Evolutionary conservation across 2,888 invertebrate species (phyloP).

Genomic region (Norana najaformis): DNA sequence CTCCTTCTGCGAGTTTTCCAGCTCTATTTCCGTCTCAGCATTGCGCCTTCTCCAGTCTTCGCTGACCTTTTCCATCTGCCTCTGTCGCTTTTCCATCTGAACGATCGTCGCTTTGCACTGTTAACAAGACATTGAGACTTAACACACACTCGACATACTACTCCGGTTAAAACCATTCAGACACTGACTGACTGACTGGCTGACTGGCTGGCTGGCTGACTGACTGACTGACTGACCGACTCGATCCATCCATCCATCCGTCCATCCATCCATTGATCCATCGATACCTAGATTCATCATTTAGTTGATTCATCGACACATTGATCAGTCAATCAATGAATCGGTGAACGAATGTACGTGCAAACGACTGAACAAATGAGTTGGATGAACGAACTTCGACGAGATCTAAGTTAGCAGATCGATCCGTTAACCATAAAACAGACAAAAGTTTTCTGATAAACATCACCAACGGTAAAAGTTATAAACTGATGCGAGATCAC

Average conservation of each 20-base stretch:
- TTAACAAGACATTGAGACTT: not conserved
- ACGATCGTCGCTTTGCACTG: slow-evolving; percentile 37
- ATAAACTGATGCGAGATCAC: not conserved
- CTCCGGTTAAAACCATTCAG: not conserved
- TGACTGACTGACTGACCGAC: not conserved
- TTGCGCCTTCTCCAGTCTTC: slow-evolving; percentile 99
- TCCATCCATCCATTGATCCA: not conserved
- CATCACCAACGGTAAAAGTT: not conserved
- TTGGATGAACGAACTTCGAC: not conserved
- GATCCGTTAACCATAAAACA: not conserved
- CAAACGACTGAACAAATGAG: not conserved
- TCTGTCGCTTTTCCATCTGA: slow-evolving; percentile 71
- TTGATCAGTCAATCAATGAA: not conserved
- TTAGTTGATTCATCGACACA: not conserved
- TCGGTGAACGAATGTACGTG: not conserved
- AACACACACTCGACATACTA: not conserved
- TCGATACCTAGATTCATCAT: not conserved
- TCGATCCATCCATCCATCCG: not conserved
- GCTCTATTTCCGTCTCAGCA: slow-evolving; percentile 81
- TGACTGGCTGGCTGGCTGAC: no score
- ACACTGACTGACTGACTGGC: not conserved
- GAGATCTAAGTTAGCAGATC: no score
- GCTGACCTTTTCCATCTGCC: slow-evolving; percentile 99
- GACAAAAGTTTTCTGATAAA: no score
- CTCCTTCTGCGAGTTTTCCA: slow-evolving; percentile 98